Percentiles rank a stretch among this genome's conserved stretches.
Conservation (phyloP, 2,113 vertebrate species). For the Diglossa brunneiventris region DNA sequence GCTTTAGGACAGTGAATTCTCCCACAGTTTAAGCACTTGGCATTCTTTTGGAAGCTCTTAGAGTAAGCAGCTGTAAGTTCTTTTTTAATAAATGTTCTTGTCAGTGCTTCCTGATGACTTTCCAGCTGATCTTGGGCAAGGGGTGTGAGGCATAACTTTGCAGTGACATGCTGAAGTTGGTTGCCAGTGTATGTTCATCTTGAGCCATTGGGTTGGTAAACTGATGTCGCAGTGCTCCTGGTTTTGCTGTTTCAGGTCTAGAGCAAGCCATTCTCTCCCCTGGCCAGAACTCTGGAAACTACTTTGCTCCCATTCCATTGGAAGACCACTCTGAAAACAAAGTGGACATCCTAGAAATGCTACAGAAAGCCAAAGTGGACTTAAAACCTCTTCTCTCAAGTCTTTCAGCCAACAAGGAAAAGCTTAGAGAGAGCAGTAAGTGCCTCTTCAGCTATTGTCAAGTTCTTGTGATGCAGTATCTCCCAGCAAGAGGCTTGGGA, state of each 20-base stretch:
- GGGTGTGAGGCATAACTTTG: not conserved
- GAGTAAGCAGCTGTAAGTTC: not conserved
- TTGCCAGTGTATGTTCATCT: constrained; percentile 27
- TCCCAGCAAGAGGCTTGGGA: constrained; percentile 38
- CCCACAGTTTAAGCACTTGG: not conserved
- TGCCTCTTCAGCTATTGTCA: constrained; percentile 64
- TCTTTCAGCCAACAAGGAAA: constrained; percentile 94
- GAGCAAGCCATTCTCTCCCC: constrained; percentile 86
- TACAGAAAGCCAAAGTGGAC: constrained; percentile 97
- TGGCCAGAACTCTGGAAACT: constrained; percentile 85
- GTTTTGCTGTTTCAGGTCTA: constrained; percentile 79
- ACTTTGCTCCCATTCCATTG: constrained; percentile 93
- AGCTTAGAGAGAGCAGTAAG: constrained; percentile 95
- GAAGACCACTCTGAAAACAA: constrained; percentile 90
- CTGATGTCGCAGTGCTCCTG: constrained; percentile 65
- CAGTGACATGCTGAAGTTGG: not conserved
- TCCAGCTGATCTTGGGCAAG: constrained; percentile 5
- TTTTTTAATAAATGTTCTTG: not conserved
- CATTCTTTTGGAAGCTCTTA: not conserved
- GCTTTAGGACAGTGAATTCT: not conserved
- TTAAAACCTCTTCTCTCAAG: constrained; percentile 95
- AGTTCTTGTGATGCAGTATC: constrained; percentile 48
- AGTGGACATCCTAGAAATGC: constrained; percentile 96
- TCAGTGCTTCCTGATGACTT: not conserved
- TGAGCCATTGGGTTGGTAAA: constrained; percentile 43